phyloP scores from a whole-genome alignment of 1,140 invertebrate genomes.

The Frieseomelitta varia region DNA sequence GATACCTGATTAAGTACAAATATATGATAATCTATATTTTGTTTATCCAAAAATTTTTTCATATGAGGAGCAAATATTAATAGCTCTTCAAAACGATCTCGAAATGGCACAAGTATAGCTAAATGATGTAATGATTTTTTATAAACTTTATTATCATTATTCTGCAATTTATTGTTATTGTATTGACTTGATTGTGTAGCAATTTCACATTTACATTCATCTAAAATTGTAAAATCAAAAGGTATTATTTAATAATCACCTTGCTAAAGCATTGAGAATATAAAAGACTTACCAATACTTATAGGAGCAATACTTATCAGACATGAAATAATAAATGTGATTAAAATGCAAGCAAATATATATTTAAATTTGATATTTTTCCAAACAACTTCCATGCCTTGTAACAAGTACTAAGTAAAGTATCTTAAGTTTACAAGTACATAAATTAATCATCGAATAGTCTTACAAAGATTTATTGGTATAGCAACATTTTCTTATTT shows the following conservation, averaged over 20 bases:
- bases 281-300: slow-evolving; percentile 72
- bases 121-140: slow-evolving; percentile 82
- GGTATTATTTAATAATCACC: slow-evolving; percentile 18
- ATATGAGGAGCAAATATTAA: slow-evolving; percentile 96
- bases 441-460: slow-evolving; percentile 21
- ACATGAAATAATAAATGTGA: slow-evolving; percentile 78
- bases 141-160: slow-evolving; percentile 40
- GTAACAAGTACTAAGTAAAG: slow-evolving; percentile 9
- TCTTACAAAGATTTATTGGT: neutral
- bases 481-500: neutral
- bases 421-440: slow-evolving; percentile 13
- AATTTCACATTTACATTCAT: slow-evolving; percentile 75
- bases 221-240: slow-evolving; percentile 64
- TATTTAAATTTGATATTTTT: slow-evolving; percentile 76
- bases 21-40: slow-evolving; percentile 93
- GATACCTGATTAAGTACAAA: slow-evolving; percentile 95
- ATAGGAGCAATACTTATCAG: slow-evolving; percentile 77
- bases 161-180: slow-evolving; percentile 42
- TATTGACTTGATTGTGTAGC: slow-evolving; percentile 53
- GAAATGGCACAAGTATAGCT: slow-evolving; percentile 95
- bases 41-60: slow-evolving; percentile 90
- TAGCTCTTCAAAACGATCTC: slow-evolving; percentile 97
- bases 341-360: slow-evolving; percentile 75
- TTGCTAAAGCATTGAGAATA: neutral
- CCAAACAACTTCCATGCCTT: slow-evolving; percentile 65